Evolutionary conservation across 2,888 invertebrate species (phyloP).

Genomic region (Idaea dimidiata): DNA sequence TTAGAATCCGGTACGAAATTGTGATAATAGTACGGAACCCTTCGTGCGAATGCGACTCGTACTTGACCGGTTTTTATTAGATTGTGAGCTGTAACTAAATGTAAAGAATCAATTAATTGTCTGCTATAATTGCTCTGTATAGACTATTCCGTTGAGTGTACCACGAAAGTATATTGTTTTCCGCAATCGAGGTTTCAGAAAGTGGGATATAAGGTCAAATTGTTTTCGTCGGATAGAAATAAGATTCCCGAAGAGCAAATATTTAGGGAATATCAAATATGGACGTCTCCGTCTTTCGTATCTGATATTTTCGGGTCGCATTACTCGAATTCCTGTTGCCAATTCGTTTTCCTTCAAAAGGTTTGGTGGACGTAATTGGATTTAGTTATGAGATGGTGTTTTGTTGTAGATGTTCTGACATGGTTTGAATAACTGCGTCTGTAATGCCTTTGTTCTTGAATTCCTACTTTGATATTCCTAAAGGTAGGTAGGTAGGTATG

Average conservation of each 20-base stretch:
- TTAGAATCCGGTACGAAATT: neutral
- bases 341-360: conserved; percentile 20
- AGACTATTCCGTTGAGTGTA: conserved; percentile 23
- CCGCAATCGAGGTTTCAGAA: conserved; percentile 46
- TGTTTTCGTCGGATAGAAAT: conserved; percentile 35
- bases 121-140: conserved; percentile 3
- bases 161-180: conserved; percentile 43
- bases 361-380: conserved; percentile 36
- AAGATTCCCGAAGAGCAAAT: conserved; percentile 40
- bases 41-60: neutral
- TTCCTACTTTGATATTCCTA: neutral
- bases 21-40: neutral
- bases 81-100: conserved; percentile 29
- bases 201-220: conserved; percentile 55
- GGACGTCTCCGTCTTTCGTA: conserved; percentile 26
- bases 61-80: conserved; percentile 17
- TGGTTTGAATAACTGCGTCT: neutral
- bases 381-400: neutral
- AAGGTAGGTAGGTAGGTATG: too few species aligned
- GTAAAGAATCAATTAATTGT: conserved; percentile 30
- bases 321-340: conserved; percentile 33
- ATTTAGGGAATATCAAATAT: conserved; percentile 39
- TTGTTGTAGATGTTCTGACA: neutral
- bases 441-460: neutral
- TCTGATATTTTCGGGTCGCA: conserved; percentile 29